Conservation (phyloP, 2,113 vertebrate genomes). For the Camelus dromedarius region DNA sequence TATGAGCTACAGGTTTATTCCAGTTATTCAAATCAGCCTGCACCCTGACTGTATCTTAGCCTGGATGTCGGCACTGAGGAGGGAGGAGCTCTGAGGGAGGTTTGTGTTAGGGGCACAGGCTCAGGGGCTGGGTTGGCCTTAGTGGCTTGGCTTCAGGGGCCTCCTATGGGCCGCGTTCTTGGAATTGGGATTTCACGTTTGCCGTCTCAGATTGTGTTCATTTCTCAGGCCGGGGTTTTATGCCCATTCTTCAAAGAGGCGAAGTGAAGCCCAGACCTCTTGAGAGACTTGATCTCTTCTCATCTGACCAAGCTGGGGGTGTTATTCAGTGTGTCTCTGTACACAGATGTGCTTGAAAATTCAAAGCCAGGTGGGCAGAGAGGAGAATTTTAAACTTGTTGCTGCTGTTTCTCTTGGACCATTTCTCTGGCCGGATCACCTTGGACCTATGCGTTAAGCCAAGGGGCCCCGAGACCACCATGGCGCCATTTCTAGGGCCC, state of each 20-base stretch:
- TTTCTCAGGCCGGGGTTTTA: background rate
- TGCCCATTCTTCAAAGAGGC: background rate
- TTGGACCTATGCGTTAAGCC: background rate
- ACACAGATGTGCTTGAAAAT: background rate
- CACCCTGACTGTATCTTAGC: background rate
- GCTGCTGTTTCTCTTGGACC: background rate
- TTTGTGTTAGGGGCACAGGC: background rate
- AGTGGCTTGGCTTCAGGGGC: background rate
- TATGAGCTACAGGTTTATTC: conserved; percentile 37
- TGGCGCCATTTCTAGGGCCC: background rate
- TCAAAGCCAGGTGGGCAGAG: background rate
- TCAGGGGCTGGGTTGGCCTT: background rate
- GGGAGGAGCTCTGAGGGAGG: background rate
- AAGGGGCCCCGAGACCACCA: rapidly evolving
- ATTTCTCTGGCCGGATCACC: background rate
- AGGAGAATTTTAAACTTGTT: background rate
- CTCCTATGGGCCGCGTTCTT: rapidly evolving
- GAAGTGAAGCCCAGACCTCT: background rate
- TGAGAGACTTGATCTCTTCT: background rate
- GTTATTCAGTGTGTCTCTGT: background rate
- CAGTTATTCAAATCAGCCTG: conserved; percentile 40
- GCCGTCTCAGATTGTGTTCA: background rate
- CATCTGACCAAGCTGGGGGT: background rate
- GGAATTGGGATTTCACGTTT: background rate
- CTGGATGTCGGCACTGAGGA: rapidly evolving